A percentile compares a stretch with the other conserved stretches of the same genome.
These are phyloP conservation scores for Parauchenoglanis punctatus DNA, from an alignment of 2,797 vertebrate genomes.

Conservation along the genomic window DNA sequence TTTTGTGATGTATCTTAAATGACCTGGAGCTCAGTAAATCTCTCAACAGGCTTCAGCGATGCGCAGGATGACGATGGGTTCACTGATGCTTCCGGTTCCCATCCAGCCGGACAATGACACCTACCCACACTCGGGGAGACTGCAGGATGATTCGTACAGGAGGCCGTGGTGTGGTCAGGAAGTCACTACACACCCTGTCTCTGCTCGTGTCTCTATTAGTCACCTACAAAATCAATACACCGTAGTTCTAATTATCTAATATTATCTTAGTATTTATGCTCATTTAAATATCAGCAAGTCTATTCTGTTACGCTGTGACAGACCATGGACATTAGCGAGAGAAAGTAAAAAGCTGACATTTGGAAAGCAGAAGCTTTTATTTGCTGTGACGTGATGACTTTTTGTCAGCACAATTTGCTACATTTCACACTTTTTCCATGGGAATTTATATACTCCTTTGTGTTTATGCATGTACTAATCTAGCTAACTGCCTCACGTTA, in stretches of 20 bases:
- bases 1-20: not conserved
- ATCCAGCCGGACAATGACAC: slow-evolving; percentile 53
- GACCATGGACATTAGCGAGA: not conserved
- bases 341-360: no score
- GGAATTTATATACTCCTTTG: not conserved
- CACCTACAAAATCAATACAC: not conserved
- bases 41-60: slow-evolving; percentile 64
- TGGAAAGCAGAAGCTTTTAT: no score
- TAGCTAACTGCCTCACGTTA: not conserved
- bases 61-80: slow-evolving; percentile 62
- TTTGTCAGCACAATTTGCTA: not conserved
- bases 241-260: not conserved
- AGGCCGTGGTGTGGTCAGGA: slow-evolving; percentile 73
- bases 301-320: not conserved
- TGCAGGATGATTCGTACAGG: slow-evolving; percentile 69
- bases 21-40: not conserved
- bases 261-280: not conserved
- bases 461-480: not conserved
- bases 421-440: not conserved
- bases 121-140: slow-evolving; percentile 65
- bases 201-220: not conserved
- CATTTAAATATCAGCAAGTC: not conserved
- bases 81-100: slow-evolving; percentile 71
- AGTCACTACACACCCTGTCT: not conserved
- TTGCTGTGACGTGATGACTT: not conserved